phyloP scores from a whole-genome alignment of 1,140 invertebrate genomes.

The Andricus grossulariae region DNA sequence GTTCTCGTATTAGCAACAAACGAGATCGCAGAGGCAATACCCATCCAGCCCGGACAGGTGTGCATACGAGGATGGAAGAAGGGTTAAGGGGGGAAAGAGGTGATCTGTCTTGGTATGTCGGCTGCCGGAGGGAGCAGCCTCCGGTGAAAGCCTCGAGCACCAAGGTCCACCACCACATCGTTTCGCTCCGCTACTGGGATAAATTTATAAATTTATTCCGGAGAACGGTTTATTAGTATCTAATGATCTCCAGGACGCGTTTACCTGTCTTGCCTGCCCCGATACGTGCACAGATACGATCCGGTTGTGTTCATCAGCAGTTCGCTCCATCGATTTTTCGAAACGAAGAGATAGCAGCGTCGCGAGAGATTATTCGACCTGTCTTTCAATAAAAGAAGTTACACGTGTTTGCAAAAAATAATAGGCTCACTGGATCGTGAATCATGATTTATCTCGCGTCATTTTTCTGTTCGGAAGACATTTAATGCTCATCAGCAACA shows the following conservation, averaged over 20 bases:
- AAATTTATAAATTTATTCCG: conserved; percentile 38
- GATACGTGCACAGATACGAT: conserved; percentile 35
- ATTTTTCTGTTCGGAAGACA: background rate
- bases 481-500: background rate
- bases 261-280: conserved; percentile 27
- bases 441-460: background rate
- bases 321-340: conserved; percentile 32
- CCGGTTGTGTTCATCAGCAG: conserved; percentile 31
- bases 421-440: background rate
- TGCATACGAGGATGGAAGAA: conserved; percentile 33
- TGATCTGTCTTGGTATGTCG: conserved; percentile 63
- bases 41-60: conserved; percentile 55
- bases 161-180: conserved; percentile 51
- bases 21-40: conserved; percentile 36
- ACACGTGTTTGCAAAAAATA: background rate
- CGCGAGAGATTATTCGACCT: conserved; percentile 38
- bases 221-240: conserved; percentile 35
- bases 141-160: conserved; percentile 59
- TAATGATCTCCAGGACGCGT: conserved; percentile 33
- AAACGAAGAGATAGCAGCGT: conserved; percentile 15
- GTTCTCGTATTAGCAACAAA: conserved; percentile 21
- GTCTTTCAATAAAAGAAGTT: background rate
- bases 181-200: conserved; percentile 35
- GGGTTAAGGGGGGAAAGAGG: conserved; percentile 46
- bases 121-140: conserved; percentile 54